Conservation (phyloP, 2,888 invertebrate species). For the Chirona hameri region DNA sequence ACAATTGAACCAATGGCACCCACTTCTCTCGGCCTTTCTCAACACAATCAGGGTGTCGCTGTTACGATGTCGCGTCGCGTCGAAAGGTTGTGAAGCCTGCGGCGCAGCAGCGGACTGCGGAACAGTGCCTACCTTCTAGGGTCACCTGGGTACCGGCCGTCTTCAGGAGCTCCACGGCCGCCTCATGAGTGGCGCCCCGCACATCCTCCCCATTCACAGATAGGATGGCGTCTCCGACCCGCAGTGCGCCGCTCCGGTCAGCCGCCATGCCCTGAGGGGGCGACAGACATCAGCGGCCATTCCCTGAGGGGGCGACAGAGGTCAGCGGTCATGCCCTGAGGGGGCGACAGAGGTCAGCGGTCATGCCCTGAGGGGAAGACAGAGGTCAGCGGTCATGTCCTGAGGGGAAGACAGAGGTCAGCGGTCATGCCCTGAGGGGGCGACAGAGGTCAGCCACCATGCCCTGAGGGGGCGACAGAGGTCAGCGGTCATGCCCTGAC, state of each 20-base stretch:
- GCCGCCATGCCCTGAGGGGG: constrained; percentile 74
- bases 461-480: too few species aligned
- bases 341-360: too few species aligned
- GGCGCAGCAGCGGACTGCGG: background rate
- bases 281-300: too few species aligned
- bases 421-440: too few species aligned
- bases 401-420: too few species aligned
- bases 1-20: background rate
- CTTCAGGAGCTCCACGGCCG: constrained; percentile 95
- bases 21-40: background rate
- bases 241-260: constrained; percentile 92
- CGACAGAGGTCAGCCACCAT: too few species aligned
- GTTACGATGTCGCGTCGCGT: background rate
- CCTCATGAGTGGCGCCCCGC: constrained; percentile 96
- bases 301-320: too few species aligned
- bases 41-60: background rate
- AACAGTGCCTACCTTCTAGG: constrained; percentile 72
- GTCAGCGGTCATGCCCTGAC: too few species aligned
- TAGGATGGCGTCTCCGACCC: constrained; percentile 97
- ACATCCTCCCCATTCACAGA: constrained; percentile 97
- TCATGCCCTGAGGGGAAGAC: too few species aligned
- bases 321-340: too few species aligned
- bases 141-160: constrained; percentile 96
- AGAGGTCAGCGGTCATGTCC: too few species aligned
- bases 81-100: background rate